Evolutionary conservation across 2,797 vertebrate genomes (phyloP).

Genomic region (Pseudomugil tenellus): DNA sequence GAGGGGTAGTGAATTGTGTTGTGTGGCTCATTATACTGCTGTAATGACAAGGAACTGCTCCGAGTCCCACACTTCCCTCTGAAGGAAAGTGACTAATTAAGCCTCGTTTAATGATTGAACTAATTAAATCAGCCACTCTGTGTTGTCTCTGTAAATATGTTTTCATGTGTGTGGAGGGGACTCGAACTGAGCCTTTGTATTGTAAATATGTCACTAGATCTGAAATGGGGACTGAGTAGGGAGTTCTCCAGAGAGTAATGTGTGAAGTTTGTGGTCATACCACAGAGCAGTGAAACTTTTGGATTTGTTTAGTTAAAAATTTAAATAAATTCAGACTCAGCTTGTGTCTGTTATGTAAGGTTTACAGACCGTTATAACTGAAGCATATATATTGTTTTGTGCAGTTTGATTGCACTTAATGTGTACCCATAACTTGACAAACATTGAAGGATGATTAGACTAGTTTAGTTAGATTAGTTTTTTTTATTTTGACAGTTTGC

Average conservation of each 20-base stretch:
- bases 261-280: constrained; percentile 33
- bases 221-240: constrained; percentile 21
- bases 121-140: constrained; percentile 81
- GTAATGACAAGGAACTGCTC: constrained; percentile 80
- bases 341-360: background rate
- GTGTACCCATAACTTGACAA: constrained; percentile 1
- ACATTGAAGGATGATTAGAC: constrained; percentile 1
- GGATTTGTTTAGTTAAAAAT: constrained; percentile 12
- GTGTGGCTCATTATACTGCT: constrained; percentile 76
- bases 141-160: constrained; percentile 61
- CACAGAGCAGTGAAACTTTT: constrained; percentile 22
- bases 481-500: constrained; percentile 33
- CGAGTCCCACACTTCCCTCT: constrained; percentile 71
- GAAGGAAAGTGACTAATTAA: constrained; percentile 83
- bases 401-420: background rate
- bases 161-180: constrained; percentile 63
- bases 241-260: constrained; percentile 39
- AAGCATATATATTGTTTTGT: background rate
- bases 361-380: background rate
- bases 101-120: constrained; percentile 79
- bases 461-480: too few species aligned
- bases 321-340: too few species aligned
- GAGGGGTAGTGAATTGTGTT: constrained; percentile 47
- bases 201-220: constrained; percentile 74
- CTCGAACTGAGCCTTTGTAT: constrained; percentile 71